Conservation (phyloP, 2,888 invertebrate species). For the Anodontia alba region DNA sequence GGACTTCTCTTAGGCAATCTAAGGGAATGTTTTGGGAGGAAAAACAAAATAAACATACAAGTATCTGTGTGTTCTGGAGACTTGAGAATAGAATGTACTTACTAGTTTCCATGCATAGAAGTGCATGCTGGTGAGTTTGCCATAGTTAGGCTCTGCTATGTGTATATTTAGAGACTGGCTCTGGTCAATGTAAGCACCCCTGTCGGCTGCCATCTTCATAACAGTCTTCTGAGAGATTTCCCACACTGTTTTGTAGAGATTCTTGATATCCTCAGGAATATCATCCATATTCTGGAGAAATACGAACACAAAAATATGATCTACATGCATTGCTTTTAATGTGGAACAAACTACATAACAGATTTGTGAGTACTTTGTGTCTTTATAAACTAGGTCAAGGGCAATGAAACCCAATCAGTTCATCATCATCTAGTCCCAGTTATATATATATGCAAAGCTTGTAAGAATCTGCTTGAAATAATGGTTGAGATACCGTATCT, state of each 20-base stretch:
- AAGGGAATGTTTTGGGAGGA: too few relatives aligned
- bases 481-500: too few relatives aligned
- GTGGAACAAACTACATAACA: background rate
- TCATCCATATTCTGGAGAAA: constrained; percentile 88
- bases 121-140: constrained; percentile 98
- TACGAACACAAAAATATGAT: too few relatives aligned
- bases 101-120: constrained; percentile 98
- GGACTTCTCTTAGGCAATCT: too few relatives aligned
- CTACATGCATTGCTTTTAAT: background rate
- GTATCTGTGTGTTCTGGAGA: too few relatives aligned
- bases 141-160: constrained; percentile 97
- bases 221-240: constrained; percentile 97
- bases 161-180: constrained; percentile 99
- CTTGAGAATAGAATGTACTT: too few relatives aligned
- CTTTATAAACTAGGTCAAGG: too few relatives aligned
- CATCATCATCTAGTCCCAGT: too few relatives aligned
- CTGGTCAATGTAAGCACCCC: constrained; percentile 99
- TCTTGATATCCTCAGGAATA: constrained; percentile 94
- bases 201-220: constrained; percentile 98
- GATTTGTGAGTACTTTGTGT: background rate
- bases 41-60: too few relatives aligned
- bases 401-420: too few relatives aligned
- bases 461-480: too few relatives aligned
- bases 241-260: constrained; percentile 98
- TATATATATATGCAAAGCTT: too few relatives aligned